These are phyloP conservation scores for Tetranychus piercei DNA, from an alignment of 2,888 invertebrate genomes.

Conservation along the genomic window DNA sequence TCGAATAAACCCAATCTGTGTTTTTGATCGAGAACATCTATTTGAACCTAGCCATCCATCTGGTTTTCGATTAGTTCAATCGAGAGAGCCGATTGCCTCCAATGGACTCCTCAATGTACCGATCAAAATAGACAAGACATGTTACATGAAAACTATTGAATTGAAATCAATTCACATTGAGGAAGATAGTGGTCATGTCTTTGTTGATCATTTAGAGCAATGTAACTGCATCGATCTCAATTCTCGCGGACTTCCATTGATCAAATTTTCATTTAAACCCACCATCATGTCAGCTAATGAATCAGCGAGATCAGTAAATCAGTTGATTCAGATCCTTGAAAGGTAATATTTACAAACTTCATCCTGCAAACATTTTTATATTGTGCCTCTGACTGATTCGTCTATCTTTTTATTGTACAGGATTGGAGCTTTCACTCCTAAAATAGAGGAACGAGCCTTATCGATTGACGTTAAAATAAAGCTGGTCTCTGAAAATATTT, in stretches of 20 bases:
- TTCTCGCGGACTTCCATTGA: not conserved
- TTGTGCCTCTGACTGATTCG: not conserved
- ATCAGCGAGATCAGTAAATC: not conserved
- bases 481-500: not conserved
- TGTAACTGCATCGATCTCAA: not conserved
- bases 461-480: not conserved
- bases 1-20: slow-evolving; percentile 56
- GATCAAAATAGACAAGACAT: not conserved
- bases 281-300: not conserved
- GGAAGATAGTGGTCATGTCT: not conserved
- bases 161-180: not conserved
- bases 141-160: not conserved
- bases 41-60: slow-evolving; percentile 96
- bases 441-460: not conserved
- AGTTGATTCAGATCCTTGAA: not conserved
- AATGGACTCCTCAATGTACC: slow-evolving; percentile 47
- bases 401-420: not conserved
- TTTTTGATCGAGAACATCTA: slow-evolving; percentile 94
- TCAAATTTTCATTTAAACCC: not conserved
- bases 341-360: not conserved
- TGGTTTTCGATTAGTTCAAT: slow-evolving; percentile 96
- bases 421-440: not conserved
- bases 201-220: not conserved
- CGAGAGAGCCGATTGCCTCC: slow-evolving; percentile 63
- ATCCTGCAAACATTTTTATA: no score